Conservation (phyloP, 2,888 invertebrate species). For the Noctua janthe region DNA sequence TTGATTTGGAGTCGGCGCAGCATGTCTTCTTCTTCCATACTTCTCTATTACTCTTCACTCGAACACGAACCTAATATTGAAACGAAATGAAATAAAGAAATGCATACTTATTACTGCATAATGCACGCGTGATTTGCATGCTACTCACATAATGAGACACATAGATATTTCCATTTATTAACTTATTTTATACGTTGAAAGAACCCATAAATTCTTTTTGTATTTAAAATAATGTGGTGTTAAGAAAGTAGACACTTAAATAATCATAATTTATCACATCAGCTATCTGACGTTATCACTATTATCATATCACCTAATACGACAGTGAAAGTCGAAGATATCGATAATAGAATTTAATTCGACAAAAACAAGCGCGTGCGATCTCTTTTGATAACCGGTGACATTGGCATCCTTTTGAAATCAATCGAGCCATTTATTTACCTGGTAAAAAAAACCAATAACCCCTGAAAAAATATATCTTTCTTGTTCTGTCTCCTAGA, state of each 20-base stretch:
- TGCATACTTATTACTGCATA: conserved; percentile 2
- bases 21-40: not conserved
- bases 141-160: not conserved
- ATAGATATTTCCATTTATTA: not conserved
- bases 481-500: too few relatives aligned
- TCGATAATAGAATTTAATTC: conserved; percentile 41
- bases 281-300: conserved; percentile 51
- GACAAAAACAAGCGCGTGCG: conserved; percentile 28
- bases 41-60: not conserved
- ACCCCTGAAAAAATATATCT: too few relatives aligned
- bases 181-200: not conserved
- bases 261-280: conserved; percentile 31
- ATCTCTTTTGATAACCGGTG: conserved; percentile 29
- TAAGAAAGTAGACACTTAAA: conserved; percentile 35
- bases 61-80: not conserved
- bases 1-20: not conserved
- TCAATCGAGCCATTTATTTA: not conserved
- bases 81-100: conserved; percentile 17
- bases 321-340: conserved; percentile 55
- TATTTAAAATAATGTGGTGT: not conserved
- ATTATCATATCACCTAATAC: conserved; percentile 42
- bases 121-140: not conserved
- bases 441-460: not conserved
- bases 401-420: conserved; percentile 45
- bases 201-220: not conserved